Evolutionary conservation across 1,140 invertebrate genomes (phyloP), one percentile per base, ranked within the genome.

Genomic region (Sogatella furcifera): DNA sequence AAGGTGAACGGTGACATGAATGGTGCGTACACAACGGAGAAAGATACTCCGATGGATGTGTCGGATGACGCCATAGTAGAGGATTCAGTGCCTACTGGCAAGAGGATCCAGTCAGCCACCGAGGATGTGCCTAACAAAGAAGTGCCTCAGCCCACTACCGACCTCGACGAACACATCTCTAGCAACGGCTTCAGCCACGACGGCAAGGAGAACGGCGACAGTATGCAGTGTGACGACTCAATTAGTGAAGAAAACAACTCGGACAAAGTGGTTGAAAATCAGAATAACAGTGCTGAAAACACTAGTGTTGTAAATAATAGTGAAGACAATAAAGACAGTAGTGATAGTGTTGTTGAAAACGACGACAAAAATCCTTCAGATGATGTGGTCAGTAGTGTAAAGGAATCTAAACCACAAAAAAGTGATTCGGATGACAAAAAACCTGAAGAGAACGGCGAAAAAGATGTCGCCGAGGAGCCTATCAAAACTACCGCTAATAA

Each of bases 1-100:
- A 64, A 68, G 57, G 42, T 74, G 55, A 77, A 77, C 68, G 75
- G 74, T 31, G 73, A 74, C 58, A 28, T 74, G 55, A 73, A 73
- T 66, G 72, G 71, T 46, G 68, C 67, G 43, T 57, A 58, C 34
- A 66, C 67, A 41, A 62, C 67, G 55, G 43, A 41, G 52, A 38
- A 38, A 13, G 34, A 38, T 4, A 8, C 34, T 38, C 57, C 60
- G 60, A 64, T 62, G 65, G 60, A 64, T 4, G 55, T 60, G 21
- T 31, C 22, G 3, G 59, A 54, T 22, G 46, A 22, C 22, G 34
- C 11, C n/a, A 54, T 49, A 53, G n/a, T 34, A 14, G 55, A 52
- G 15, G 49, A 31, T 34, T n/a, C n/a, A 52, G 31, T 28, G 42
- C 53, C 24, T n/a, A n/a, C n/a, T 52, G 42, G 44, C 54, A 38